Conservation (phyloP, 2,888 invertebrate genomes). For the Odontocerum albicorne region DNA sequence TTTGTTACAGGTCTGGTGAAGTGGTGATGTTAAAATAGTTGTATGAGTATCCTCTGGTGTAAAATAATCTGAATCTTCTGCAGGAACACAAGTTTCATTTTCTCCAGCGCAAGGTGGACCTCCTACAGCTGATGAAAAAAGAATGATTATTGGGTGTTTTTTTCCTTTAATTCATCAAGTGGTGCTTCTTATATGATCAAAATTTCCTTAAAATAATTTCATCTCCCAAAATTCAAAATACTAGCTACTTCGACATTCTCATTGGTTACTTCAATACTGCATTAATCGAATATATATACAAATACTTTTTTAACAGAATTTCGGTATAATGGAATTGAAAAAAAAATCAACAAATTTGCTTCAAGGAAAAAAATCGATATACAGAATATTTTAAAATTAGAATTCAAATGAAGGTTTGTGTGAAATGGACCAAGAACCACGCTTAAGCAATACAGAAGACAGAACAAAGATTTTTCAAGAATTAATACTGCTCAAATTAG, state of each 20-base stretch:
- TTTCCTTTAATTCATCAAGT: neutral
- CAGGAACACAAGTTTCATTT: constrained; percentile 54
- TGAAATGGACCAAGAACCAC: too few species aligned
- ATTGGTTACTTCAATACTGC: neutral
- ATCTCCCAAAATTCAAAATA: neutral
- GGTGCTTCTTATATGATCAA: too few species aligned
- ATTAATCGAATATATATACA: neutral
- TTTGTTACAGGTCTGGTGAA: constrained; percentile 49
- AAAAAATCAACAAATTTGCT: too few species aligned
- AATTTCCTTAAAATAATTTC: neutral
- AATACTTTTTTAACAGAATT: too few species aligned
- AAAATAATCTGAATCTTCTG: constrained; percentile 77
- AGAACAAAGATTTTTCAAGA: too few species aligned
- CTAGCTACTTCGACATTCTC: neutral
- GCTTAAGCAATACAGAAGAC: too few species aligned
- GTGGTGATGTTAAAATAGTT: constrained; percentile 66
- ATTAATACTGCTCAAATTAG: too few species aligned
- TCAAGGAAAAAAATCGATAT: too few species aligned
- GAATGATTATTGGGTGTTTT: neutral
- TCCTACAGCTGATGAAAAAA: constrained; percentile 43
- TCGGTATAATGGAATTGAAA: constrained; percentile 1
- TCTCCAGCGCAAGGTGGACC: constrained; percentile 52
- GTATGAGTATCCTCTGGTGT: constrained; percentile 76
- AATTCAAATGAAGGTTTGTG: too few species aligned
- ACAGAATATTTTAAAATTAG: too few species aligned